Evolutionary conservation across 2,113 vertebrate genomes (phyloP), one percentile per base, ranked within the genome.

Genomic region (Lagopus leucura): DNA sequence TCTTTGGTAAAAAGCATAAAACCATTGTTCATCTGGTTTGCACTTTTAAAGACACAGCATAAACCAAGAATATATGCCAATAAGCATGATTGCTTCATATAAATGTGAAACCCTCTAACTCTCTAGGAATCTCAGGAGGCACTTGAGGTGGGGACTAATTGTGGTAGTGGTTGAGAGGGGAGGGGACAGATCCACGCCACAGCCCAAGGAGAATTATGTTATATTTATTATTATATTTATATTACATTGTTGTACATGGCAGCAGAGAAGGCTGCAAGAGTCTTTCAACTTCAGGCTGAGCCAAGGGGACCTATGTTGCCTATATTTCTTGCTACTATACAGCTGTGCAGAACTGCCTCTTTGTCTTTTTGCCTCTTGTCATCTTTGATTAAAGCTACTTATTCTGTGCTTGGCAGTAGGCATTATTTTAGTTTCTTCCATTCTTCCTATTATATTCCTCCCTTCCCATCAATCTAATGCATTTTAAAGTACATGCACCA

Each of bases 1-100:
- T 94, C 83, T 98, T 95, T 69, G 67, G 80, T 19, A 82, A 48
- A 94, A 42, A 67, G 45, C 24, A 89, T 18, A 96, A 78, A 90
- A 42, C 19, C 83, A 27, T 42, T 57, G 38, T 15, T 55, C 6
- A 16, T 34, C 40, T 73, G 60, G 8, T 22, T 55, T 10, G 36
- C 42, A 40, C 15, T 76, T 88, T 81, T 38, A 11, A 92, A 91
- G 30, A 34, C 2, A 3, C 38, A 79, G 20, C 4, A n/a, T 16
- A 64, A 78, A 66, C 47, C 87, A 87, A 3, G 25, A 74, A 25
- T 4, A 36, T 13, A 61, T 74, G 66, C 47, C 87, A 88, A 8
- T 17, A 58, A 42, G 12, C 3, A 3, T 2, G 5, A 38, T 17
- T 55, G 45, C 32, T 67, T 12, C 5, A 1, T 15, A 24, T 18